These are phyloP conservation scores for Lutjanus erythropterus DNA, from an alignment of 2,113 vertebrate species.

Conservation along the genomic window DNA sequence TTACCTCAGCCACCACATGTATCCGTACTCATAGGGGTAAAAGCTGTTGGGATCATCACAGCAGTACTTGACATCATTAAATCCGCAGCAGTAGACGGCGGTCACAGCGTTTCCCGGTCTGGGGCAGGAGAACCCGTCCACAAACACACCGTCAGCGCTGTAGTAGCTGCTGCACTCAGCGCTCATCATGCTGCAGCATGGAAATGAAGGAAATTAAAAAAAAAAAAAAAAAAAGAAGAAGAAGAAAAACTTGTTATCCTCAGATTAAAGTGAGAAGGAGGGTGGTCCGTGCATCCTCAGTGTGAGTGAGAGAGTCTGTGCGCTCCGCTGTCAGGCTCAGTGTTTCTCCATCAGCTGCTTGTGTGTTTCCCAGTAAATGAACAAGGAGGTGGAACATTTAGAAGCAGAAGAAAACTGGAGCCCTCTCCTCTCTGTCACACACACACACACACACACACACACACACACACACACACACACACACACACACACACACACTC, in stretches of 20 bases:
- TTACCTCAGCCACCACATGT: constrained; percentile 98
- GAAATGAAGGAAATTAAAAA: fast-evolving
- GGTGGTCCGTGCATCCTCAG: neutral
- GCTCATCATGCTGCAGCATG: constrained; percentile 87
- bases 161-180: constrained; percentile 89
- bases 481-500: neutral
- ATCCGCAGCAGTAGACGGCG: constrained; percentile 92
- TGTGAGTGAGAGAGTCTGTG: no score
- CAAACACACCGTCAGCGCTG: constrained; percentile 84
- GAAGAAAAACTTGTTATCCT: neutral
- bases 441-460: constrained; percentile 3
- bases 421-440: neutral
- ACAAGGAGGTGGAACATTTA: constrained; percentile 25
- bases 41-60: constrained; percentile 94
- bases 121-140: constrained; percentile 90
- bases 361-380: neutral
- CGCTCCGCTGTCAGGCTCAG: neutral
- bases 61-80: constrained; percentile 94
- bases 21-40: constrained; percentile 92
- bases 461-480: neutral
- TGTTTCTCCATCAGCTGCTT: neutral
- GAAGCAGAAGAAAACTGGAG: constrained; percentile 23
- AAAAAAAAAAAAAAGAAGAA: fast-evolving
- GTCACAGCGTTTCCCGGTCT: constrained; percentile 83
- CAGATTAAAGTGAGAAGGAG: neutral